Conservation (phyloP, 1,140 invertebrate species). For the Drosophila bifasciata region DNA sequence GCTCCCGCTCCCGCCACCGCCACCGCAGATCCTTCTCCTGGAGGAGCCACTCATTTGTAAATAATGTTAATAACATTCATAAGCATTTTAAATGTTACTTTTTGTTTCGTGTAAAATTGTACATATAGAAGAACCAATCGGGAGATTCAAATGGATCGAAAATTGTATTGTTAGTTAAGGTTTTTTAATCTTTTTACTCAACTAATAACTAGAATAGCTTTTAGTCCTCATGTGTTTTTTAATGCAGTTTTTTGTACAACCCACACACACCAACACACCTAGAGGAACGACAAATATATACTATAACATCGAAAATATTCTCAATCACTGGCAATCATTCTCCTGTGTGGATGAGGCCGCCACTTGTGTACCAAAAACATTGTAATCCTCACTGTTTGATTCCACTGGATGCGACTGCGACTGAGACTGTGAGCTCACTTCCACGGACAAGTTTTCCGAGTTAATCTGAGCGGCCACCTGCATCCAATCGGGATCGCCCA, state of each 20-base stretch:
- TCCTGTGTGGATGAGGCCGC: conserved; percentile 49
- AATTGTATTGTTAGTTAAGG: no score
- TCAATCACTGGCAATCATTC: not conserved
- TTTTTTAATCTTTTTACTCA: no score
- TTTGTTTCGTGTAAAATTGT: no score
- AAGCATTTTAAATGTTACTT: no score
- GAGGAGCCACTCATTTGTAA: no score
- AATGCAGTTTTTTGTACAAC: no score
- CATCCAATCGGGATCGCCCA: conserved; percentile 14
- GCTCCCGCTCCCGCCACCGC: not conserved
- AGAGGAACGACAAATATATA: no score
- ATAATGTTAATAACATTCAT: no score
- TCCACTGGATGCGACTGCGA: not conserved
- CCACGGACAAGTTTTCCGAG: conserved; percentile 37
- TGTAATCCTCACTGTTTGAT: conserved; percentile 35
- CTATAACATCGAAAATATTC: not conserved
- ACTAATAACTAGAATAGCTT: no score
- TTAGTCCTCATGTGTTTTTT: no score
- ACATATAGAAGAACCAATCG: no score
- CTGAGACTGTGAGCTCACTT: not conserved
- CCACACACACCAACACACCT: not conserved
- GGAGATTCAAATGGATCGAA: no score
- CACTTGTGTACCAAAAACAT: conserved; percentile 46
- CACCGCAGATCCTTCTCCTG: not conserved
- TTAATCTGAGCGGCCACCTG: conserved; percentile 4